phyloP scores from a whole-genome alignment of 2,888 invertebrate species.

The Agelastica alni region DNA sequence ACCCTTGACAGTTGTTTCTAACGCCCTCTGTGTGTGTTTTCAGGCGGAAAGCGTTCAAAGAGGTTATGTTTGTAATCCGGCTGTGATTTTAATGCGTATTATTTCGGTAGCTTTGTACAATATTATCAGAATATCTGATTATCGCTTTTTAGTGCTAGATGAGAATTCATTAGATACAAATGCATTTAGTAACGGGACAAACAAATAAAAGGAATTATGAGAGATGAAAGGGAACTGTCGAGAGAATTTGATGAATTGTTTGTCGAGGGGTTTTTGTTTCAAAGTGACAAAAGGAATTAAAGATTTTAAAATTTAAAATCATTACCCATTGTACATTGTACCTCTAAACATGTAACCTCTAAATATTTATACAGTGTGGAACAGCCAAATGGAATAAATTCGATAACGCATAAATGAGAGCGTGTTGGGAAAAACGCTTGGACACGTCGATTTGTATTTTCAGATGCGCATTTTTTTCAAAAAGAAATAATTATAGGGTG shows the following conservation, averaged over 20 bases:
- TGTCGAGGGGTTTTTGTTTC: slow-evolving; percentile 7
- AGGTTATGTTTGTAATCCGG: slow-evolving; percentile 50
- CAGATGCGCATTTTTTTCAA: too few species aligned
- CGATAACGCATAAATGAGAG: too few species aligned
- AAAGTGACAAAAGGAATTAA: not conserved
- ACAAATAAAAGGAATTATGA: slow-evolving; percentile 33
- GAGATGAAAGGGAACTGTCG: slow-evolving; percentile 19
- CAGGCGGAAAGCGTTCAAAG: slow-evolving; percentile 57
- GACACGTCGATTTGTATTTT: too few species aligned
- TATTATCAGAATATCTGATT: slow-evolving; percentile 51
- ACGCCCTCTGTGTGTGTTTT: slow-evolving; percentile 47
- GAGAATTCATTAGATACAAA: slow-evolving; percentile 38
- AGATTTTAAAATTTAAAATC: too few species aligned
- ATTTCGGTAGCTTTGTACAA: slow-evolving; percentile 53
- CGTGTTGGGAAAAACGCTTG: too few species aligned
- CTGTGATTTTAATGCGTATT: slow-evolving; percentile 57
- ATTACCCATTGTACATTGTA: too few species aligned
- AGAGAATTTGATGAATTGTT: not conserved
- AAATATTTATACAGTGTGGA: too few species aligned
- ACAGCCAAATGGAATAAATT: too few species aligned
- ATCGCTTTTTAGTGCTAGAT: slow-evolving; percentile 47
- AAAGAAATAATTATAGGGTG: too few species aligned
- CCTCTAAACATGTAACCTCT: too few species aligned
- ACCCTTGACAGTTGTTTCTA: slow-evolving; percentile 49
- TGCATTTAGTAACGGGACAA: slow-evolving; percentile 34